Percentiles rank a stretch among this genome's conserved stretches.
Evolutionary conservation across 2,888 invertebrate species (phyloP).

Genomic region (Hydriomena furcata): DNA sequence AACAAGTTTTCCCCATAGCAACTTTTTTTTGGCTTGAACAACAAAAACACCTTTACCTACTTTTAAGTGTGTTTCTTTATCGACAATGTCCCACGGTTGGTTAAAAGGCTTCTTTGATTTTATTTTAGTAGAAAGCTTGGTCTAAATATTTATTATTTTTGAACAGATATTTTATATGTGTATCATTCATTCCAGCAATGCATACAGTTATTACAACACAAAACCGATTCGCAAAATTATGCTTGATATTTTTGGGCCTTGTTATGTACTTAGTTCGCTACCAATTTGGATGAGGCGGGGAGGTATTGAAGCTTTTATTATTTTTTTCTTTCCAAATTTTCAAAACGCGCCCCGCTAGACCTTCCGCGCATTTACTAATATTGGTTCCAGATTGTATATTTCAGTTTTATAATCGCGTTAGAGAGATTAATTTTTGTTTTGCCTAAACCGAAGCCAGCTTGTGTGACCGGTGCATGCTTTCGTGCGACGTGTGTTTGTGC

Average conservation of each 20-base stretch:
- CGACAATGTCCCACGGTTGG: conserved; percentile 48
- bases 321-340: conserved; percentile 63
- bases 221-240: conserved; percentile 57
- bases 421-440: conserved; percentile 70
- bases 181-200: conserved; percentile 72
- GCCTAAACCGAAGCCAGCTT: conserved; percentile 57
- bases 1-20: conserved; percentile 4
- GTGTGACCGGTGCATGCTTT: conserved; percentile 62
- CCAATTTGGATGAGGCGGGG: conserved; percentile 50
- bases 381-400: conserved; percentile 61
- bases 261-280: conserved; percentile 65
- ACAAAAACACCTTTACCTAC: conserved; percentile 24
- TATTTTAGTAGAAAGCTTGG: conserved; percentile 72
- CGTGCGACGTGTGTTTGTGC: conserved; percentile 9
- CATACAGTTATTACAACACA: conserved; percentile 63
- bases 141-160: conserved; percentile 56
- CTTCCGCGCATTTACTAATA: conserved; percentile 71
- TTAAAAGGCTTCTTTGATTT: conserved; percentile 64
- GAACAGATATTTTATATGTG: conserved; percentile 67
- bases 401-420: conserved; percentile 48
- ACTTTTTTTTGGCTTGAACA: conserved; percentile 19
- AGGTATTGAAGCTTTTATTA: no score
- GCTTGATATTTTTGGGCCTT: conserved; percentile 68
- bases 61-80: conserved; percentile 37
- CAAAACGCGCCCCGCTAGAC: conserved; percentile 62